Evolutionary conservation across 1,140 invertebrate genomes (phyloP).

Genomic region (Hetaerina americana): DNA sequence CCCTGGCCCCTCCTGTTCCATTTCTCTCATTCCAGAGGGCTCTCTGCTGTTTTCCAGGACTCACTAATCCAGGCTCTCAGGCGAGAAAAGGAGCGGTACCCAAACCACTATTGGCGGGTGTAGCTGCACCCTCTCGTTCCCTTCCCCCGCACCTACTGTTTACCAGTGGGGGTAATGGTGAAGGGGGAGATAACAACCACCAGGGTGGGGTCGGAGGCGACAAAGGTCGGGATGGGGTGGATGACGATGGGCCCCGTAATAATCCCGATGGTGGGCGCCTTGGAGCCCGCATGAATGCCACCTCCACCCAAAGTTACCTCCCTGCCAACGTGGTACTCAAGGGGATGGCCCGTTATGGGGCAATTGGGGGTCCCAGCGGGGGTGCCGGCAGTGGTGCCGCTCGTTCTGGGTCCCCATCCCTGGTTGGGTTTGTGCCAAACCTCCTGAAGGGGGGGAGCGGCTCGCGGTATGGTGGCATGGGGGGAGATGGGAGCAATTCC

Average conservation of each 20-base stretch:
- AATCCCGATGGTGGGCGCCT: background rate
- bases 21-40: slow-evolving; percentile 41
- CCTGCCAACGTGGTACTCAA: background rate
- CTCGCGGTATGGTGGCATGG: background rate
- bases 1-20: background rate
- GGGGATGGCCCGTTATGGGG: background rate
- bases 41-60: slow-evolving; percentile 76
- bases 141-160: background rate
- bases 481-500: background rate
- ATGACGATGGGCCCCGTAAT: background rate
- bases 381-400: background rate
- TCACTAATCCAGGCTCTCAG: slow-evolving; percentile 67
- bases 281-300: background rate
- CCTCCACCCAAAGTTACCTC: background rate
- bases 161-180: background rate
- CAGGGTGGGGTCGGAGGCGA: background rate
- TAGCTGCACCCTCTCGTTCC: slow-evolving; percentile 24
- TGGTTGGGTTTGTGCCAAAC: background rate
- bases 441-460: background rate
- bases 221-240: background rate
- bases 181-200: background rate
- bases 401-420: background rate
- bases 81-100: slow-evolving; percentile 69
- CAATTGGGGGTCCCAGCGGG: background rate
- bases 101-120: slow-evolving; percentile 65